Conservation (phyloP, 2,888 invertebrate species). For the Aproaerema taeniolella region DNA sequence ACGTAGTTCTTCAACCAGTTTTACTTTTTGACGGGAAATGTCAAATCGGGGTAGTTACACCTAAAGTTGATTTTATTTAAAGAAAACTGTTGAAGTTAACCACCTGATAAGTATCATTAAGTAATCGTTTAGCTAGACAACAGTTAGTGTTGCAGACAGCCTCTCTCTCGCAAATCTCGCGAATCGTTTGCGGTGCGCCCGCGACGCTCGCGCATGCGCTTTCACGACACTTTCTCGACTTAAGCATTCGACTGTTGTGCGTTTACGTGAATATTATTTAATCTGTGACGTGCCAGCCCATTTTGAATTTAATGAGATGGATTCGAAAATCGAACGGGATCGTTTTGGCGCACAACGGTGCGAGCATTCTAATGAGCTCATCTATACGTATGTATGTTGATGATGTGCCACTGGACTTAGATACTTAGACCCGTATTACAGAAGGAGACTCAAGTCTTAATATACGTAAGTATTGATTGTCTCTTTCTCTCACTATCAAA, state of each 20-base stretch:
- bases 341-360: too few relatives aligned
- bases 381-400: too few relatives aligned
- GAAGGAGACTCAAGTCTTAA: too few relatives aligned
- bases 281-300: constrained; percentile 11
- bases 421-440: too few relatives aligned
- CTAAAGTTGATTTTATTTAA: background rate
- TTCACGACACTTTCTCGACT: constrained; percentile 33
- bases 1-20: too few relatives aligned
- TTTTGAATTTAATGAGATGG: background rate
- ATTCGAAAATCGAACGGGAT: background rate
- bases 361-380: too few relatives aligned
- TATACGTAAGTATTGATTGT: too few relatives aligned
- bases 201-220: constrained; percentile 21
- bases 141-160: background rate
- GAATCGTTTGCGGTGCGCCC: constrained; percentile 2
- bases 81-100: background rate
- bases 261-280: constrained; percentile 14
- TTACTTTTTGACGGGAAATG: too few relatives aligned
- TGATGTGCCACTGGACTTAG: too few relatives aligned
- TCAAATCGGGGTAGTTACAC: too few relatives aligned
- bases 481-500: too few relatives aligned
- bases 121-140: too few relatives aligned
- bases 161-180: background rate
- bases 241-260: constrained; percentile 27
- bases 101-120: background rate